These are phyloP conservation scores for Poeciliopsis retropinna DNA, from an alignment of 2,113 vertebrate species.

Conservation along the genomic window DNA sequence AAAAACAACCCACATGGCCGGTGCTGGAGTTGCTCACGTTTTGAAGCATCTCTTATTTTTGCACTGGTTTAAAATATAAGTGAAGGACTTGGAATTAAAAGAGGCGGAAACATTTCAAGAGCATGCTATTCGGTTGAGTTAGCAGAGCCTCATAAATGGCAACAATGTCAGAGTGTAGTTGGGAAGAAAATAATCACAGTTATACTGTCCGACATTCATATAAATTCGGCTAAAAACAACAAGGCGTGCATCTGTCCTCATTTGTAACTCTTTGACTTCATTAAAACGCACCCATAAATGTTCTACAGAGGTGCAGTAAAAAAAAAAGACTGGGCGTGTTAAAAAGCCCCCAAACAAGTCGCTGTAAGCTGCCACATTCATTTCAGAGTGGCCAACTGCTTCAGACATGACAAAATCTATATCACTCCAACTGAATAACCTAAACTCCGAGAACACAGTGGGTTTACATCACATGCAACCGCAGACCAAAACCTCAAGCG, in stretches of 20 bases:
- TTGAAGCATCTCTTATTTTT: not conserved
- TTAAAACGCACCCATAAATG: not conserved
- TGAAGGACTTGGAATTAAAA: not conserved
- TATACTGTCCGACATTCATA: not conserved
- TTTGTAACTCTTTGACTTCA: not conserved
- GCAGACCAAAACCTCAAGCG: not conserved
- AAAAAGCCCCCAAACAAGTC: conserved; percentile 24
- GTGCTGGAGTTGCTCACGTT: not conserved
- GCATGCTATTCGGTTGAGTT: not conserved
- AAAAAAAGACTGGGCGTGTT: conserved; percentile 23
- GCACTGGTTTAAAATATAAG: not conserved
- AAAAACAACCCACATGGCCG: conserved; percentile 3
- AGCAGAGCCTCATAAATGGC: not conserved
- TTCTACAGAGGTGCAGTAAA: not conserved
- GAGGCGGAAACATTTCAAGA: too few relatives aligned
- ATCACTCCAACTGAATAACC: not conserved
- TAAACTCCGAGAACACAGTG: not conserved
- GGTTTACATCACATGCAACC: not conserved
- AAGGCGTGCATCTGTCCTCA: not conserved
- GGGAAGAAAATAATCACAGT: not conserved
- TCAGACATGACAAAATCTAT: not conserved
- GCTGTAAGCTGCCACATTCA: not conserved
- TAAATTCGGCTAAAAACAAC: not conserved
- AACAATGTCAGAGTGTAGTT: not conserved
- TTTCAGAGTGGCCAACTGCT: not conserved